Evolutionary conservation across 92 coral and sea anemone species (phyloP), one percentile per base, ranked within the genome.

Genomic region (Umimayanthus kanabou): DNA sequence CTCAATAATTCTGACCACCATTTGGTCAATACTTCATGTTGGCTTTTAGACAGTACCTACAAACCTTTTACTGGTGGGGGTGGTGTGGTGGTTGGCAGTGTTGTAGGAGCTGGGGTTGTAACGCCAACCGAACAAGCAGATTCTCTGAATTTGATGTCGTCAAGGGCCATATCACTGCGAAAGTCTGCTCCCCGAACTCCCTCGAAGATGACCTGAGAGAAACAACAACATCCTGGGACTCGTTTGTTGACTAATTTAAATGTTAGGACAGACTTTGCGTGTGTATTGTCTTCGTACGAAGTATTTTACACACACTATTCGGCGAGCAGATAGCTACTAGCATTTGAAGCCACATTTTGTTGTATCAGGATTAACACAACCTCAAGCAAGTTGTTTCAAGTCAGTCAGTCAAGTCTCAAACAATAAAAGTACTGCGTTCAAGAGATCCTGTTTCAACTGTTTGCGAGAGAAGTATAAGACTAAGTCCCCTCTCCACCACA

Each of bases 151-250:
- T 55, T 83, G 64, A 83, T 23, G 43, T 83, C 87, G 42, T 83
- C 87, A 70, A 83, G 87, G 29, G 87, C 87, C 39, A 83, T 83
- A 22, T 83, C 87, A 29, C 87, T 83, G 29, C 87, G 87, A 83
- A 83, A 83, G 64, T 83, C 87, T 20, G 64, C 58, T 69, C 87
- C 87, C 47, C 87, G 74, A 29, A 83, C 87, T 25, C 87, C 87
- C 50, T 83, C 87, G 25, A 83, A 83, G 29, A 83, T 70, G 55
- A 83, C 43, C 87, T 83, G 47, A 9, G 26, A 8, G 5, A 70
- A 29, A 83, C 11, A 15, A 40, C 9, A 23, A 13, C 43, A 69
- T 26, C 2, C 4, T n/a, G 50, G 39, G 8, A 11, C 39, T 25
- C 25, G 23, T 6, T 45, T 11, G 50, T 64, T 25, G 20, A 25